Percentiles rank a stretch among this genome's conserved stretches.
These are phyloP conservation scores for Haemorhous mexicanus DNA, from an alignment of 2,113 vertebrate genomes.

Conservation along the genomic window DNA sequence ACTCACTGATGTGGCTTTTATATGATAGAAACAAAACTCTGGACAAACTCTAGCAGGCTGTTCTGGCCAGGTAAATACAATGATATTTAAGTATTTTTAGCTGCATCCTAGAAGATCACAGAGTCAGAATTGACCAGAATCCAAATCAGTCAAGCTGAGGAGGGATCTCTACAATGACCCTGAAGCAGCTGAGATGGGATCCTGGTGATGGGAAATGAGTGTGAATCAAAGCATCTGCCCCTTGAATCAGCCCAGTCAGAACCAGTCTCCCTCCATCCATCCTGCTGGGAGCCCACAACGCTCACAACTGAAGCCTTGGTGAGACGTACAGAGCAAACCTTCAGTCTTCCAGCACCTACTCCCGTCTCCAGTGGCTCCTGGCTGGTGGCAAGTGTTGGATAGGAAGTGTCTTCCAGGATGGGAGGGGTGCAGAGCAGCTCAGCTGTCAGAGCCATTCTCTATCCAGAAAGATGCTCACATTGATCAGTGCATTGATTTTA, in stretches of 20 bases:
- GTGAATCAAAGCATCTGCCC: background rate
- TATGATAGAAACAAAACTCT: background rate
- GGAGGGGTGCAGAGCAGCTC: background rate
- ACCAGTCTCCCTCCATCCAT: background rate
- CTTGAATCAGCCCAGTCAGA: fast-evolving
- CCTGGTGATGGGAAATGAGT: background rate
- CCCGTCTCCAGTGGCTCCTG: background rate
- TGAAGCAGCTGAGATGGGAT: background rate
- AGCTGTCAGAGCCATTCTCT: background rate
- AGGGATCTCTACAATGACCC: background rate
- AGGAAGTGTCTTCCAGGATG: background rate
- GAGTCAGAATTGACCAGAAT: background rate
- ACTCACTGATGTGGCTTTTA: background rate
- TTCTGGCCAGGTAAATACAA: background rate
- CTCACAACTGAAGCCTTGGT: background rate
- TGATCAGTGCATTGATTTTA: background rate
- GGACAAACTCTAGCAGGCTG: background rate
- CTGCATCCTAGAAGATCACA: background rate
- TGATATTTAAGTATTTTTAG: background rate
- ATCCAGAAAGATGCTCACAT: background rate
- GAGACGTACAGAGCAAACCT: background rate
- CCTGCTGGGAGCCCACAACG: background rate
- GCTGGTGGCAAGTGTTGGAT: background rate
- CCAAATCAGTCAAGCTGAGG: background rate
- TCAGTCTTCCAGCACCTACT: background rate